Conservation (phyloP, 2,888 invertebrate species). For the Morinoia aosen region DNA sequence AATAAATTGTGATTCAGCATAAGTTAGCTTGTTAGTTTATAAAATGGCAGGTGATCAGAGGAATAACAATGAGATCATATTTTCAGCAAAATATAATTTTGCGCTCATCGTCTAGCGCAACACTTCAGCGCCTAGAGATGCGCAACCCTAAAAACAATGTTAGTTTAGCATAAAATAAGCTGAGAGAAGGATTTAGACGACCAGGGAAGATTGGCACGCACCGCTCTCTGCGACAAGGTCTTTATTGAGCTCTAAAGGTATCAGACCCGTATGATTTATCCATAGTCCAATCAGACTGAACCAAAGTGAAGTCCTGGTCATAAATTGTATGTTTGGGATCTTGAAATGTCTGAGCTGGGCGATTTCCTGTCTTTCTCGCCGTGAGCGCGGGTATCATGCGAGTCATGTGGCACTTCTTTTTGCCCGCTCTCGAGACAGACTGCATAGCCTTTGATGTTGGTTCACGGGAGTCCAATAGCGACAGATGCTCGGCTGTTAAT, state of each 20-base stretch:
- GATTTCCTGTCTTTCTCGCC: constrained; percentile 24
- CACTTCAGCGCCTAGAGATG: background rate
- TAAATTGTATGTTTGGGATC: constrained; percentile 21
- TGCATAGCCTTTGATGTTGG: constrained; percentile 47
- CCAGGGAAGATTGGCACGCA: background rate
- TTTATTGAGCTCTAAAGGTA: background rate
- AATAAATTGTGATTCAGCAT: too few relatives aligned
- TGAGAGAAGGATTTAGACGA: background rate
- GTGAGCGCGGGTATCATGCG: background rate
- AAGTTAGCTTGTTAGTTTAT: too few relatives aligned
- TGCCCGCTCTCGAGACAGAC: background rate
- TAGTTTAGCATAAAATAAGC: background rate
- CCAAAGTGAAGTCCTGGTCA: constrained; percentile 27
- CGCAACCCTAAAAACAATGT: background rate
- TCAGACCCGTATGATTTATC: constrained; percentile 18
- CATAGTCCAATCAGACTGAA: constrained; percentile 2
- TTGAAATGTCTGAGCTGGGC: background rate
- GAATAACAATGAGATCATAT: background rate
- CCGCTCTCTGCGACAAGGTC: background rate
- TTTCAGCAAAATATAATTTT: background rate
- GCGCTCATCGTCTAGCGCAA: background rate
- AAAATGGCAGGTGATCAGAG: background rate
- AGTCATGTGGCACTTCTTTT: constrained; percentile 6
- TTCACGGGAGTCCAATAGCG: constrained; percentile 36
- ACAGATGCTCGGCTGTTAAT: constrained; percentile 39